Conservation (phyloP, 2,888 invertebrate species). For the Tridacna crocea region DNA sequence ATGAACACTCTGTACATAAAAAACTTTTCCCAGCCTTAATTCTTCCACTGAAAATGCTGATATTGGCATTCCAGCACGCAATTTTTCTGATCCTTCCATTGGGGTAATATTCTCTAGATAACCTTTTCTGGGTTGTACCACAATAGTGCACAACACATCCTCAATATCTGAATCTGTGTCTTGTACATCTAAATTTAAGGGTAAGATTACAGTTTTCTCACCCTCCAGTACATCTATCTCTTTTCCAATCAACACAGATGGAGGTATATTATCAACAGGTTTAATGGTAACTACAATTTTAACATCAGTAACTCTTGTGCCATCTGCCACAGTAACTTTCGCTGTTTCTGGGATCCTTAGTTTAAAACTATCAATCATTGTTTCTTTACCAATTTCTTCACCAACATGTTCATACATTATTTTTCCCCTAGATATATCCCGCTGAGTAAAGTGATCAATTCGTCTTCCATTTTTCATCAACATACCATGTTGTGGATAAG, state of each 20-base stretch:
- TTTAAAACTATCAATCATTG: constrained; percentile 76
- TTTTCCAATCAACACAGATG: constrained; percentile 73
- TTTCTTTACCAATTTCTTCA: constrained; percentile 78
- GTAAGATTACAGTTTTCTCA: constrained; percentile 74
- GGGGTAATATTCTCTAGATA: constrained; percentile 83
- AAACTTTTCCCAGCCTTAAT: constrained; percentile 75
- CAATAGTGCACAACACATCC: constrained; percentile 80
- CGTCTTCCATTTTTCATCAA: constrained; percentile 70
- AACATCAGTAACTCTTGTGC: constrained; percentile 75
- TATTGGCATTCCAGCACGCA: constrained; percentile 78
- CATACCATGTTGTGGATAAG: constrained; percentile 75
- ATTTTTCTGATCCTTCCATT: constrained; percentile 80
- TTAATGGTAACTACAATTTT: constrained; percentile 76
- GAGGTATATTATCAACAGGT: constrained; percentile 81
- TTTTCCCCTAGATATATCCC: constrained; percentile 72
- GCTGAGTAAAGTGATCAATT: constrained; percentile 79
- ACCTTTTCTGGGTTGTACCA: constrained; percentile 80
- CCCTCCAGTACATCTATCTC: constrained; percentile 80
- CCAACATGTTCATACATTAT: constrained; percentile 81
- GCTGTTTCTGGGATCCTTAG: constrained; percentile 78
- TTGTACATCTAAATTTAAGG: constrained; percentile 75
- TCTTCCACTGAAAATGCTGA: constrained; percentile 81
- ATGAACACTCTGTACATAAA: constrained; percentile 84
- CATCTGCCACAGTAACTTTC: constrained; percentile 73
- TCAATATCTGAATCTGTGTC: constrained; percentile 81